Conservation (phyloP, 2,113 vertebrate genomes). For the Poecilia latipinna region DNA sequence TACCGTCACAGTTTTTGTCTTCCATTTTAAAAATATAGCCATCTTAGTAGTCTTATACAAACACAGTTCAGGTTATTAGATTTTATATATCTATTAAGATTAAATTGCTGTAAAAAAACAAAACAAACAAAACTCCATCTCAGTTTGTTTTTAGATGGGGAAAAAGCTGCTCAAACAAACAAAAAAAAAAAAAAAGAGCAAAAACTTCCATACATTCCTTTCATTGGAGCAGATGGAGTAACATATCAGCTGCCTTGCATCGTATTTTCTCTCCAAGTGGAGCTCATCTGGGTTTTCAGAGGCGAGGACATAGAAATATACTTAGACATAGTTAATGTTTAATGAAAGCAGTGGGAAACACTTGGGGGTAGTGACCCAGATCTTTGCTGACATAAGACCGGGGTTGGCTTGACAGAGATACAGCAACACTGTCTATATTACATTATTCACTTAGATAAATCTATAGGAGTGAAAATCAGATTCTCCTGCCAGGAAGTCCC, state of each 20-base stretch:
- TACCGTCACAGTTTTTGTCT: neutral
- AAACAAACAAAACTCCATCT: neutral
- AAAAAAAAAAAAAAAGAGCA: conserved; percentile 22
- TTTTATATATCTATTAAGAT: neutral
- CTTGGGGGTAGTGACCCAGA: conserved; percentile 77
- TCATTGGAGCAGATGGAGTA: conserved; percentile 10
- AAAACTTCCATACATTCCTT: conserved; percentile 17
- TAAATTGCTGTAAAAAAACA: neutral
- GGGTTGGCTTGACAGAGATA: conserved; percentile 64
- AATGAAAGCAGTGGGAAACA: conserved; percentile 69
- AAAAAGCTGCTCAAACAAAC: conserved; percentile 21
- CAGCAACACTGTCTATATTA: conserved; percentile 44
- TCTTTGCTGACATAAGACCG: conserved; percentile 58
- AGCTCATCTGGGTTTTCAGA: conserved; percentile 57
- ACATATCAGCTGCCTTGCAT: conserved; percentile 28
- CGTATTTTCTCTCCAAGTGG: conserved; percentile 43
- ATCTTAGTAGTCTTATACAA: neutral
- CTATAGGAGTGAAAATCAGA: conserved; percentile 16
- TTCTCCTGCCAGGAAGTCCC: conserved; percentile 24
- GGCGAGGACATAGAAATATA: conserved; percentile 76
- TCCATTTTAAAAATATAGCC: neutral
- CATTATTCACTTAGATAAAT: conserved; percentile 65
- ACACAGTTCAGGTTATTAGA: neutral
- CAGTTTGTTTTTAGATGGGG: neutral
- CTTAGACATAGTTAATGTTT: conserved; percentile 77